Conservation (phyloP, 2,113 vertebrate genomes). For the Cygnus buccinator region DNA sequence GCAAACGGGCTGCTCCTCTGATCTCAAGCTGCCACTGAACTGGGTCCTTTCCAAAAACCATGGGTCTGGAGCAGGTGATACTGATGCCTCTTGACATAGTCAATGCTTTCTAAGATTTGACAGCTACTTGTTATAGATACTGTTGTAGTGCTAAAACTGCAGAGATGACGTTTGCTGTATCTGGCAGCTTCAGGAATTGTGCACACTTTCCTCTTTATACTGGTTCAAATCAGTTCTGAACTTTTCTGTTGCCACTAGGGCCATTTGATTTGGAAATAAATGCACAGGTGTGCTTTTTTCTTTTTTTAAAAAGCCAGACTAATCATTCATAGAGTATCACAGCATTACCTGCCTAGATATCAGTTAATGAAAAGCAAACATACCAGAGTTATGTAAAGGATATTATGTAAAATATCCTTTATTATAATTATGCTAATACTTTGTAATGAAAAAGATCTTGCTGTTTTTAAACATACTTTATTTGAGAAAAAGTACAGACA, state of each 20-base stretch:
- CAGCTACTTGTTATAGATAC: background rate
- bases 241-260: background rate
- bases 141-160: background rate
- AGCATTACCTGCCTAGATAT: background rate
- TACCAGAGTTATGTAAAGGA: background rate
- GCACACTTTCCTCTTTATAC: background rate
- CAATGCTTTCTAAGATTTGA: background rate
- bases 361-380: background rate
- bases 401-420: background rate
- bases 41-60: background rate
- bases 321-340: background rate
- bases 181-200: background rate
- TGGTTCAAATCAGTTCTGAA: background rate
- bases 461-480: background rate
- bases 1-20: background rate
- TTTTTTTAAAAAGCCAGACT: background rate
- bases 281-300: background rate
- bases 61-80: background rate
- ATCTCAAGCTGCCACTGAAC: rapidly evolving
- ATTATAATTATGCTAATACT: background rate
- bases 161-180: background rate
- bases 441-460: background rate
- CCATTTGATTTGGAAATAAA: background rate
- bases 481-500: background rate
- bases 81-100: background rate